These are phyloP conservation scores for Dipodomys ordii DNA, from an alignment of 2,113 vertebrate species.

Conservation along the genomic window DNA sequence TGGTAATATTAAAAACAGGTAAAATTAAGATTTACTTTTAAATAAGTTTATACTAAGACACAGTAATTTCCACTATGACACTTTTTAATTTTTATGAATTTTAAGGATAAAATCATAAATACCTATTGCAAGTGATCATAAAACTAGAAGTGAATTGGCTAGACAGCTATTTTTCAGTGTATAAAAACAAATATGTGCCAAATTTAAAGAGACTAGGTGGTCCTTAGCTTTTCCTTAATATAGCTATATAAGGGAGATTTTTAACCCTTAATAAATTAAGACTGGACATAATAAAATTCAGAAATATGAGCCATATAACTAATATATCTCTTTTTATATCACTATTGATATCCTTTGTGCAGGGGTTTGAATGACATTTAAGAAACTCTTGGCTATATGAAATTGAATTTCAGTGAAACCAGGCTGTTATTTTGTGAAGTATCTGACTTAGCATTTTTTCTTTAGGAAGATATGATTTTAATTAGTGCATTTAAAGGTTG, in stretches of 20 bases:
- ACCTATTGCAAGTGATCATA: slow-evolving; percentile 22
- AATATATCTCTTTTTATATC: slow-evolving; percentile 41
- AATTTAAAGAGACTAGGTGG: slow-evolving; percentile 3
- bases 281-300: neutral
- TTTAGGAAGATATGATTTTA: slow-evolving; percentile 68
- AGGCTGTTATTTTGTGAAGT: slow-evolving; percentile 60
- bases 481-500: slow-evolving; percentile 70
- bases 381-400: slow-evolving; percentile 53
- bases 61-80: neutral
- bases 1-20: neutral
- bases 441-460: slow-evolving; percentile 69
- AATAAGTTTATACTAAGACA: slow-evolving; percentile 11
- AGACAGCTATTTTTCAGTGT: slow-evolving; percentile 19
- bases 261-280: slow-evolving; percentile 33
- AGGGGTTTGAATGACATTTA: slow-evolving; percentile 67
- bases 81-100: slow-evolving; percentile 14
- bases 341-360: slow-evolving; percentile 39
- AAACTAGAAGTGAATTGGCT: neutral
- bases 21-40: no score
- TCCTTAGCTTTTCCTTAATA: neutral
- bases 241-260: neutral
- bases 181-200: slow-evolving; percentile 42
- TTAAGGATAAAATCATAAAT: slow-evolving; percentile 27
- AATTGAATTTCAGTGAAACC: slow-evolving; percentile 69
- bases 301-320: slow-evolving; percentile 46